phyloP scores from a whole-genome alignment of 2,797 vertebrate genomes.

The Clarias fuscus region DNA sequence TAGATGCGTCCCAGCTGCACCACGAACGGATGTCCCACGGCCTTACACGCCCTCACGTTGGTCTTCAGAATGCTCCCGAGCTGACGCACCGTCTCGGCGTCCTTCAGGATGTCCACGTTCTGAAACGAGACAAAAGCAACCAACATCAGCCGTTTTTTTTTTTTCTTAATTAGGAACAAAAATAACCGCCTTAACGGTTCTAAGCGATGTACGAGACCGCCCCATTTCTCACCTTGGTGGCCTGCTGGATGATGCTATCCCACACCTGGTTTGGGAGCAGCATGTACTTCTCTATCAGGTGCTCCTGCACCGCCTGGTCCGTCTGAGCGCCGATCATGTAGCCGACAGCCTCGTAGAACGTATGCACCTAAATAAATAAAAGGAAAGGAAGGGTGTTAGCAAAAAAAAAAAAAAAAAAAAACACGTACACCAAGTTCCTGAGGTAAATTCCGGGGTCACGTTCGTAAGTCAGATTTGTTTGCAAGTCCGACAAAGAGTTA shows the following conservation, averaged over 20 bases:
- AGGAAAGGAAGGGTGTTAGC: background rate
- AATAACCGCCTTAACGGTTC: no score
- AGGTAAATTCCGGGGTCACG: no score
- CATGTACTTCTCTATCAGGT: conserved; percentile 99
- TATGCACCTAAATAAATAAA: conserved; percentile 83
- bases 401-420: no score
- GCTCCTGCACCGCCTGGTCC: conserved; percentile 95
- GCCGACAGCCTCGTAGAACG: conserved; percentile 97
- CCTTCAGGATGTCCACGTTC: conserved; percentile 99
- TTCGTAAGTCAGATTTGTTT: no score
- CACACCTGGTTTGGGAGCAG: conserved; percentile 97
- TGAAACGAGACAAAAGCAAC: conserved; percentile 54
- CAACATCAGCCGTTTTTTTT: no score
- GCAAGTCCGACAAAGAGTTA: no score
- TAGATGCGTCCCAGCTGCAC: conserved; percentile 98
- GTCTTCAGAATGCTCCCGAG: conserved; percentile 98
- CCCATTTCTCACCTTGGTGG: conserved; percentile 85
- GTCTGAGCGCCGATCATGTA: conserved; percentile 99
- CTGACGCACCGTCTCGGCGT: conserved; percentile 97
- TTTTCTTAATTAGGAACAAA: no score
- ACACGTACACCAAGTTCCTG: no score
- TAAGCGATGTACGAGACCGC: background rate
- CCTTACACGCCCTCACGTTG: conserved; percentile 96
- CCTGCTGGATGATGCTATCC: conserved; percentile 99
- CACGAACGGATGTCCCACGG: conserved; percentile 97